Conservation (phyloP, 23 tunicate genomes). For the Pegea sp. region DNA sequence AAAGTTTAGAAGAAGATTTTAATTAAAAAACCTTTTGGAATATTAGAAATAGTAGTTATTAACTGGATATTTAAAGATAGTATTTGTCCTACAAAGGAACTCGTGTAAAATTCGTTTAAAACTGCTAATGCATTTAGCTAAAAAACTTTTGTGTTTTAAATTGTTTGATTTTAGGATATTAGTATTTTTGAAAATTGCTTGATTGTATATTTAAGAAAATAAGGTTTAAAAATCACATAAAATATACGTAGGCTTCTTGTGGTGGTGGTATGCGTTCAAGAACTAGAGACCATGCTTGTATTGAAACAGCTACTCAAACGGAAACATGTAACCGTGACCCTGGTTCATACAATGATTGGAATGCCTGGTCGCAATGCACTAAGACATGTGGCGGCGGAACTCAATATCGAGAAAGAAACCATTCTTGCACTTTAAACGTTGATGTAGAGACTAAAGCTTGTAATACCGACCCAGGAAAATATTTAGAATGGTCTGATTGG, state of each 20-base stretch:
- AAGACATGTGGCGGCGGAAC: slow-evolving; percentile 75
- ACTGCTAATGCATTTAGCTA: no score
- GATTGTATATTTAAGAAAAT: no score
- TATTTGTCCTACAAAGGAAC: no score
- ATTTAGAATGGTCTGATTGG: slow-evolving; percentile 32
- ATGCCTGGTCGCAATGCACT: slow-evolving; percentile 26
- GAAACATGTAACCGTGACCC: slow-evolving; percentile 51
- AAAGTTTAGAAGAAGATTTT: no score
- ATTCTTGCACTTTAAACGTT: slow-evolving; percentile 37
- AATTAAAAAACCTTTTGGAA: no score
- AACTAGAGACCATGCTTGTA: slow-evolving; percentile 45
- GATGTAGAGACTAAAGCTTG: slow-evolving; percentile 27
- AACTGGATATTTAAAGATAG: no score
- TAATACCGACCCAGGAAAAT: slow-evolving; percentile 38
- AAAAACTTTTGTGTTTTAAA: no score
- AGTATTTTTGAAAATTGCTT: no score
- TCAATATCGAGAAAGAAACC: slow-evolving; percentile 27
- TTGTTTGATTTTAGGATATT: no score
- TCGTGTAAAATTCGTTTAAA: no score
- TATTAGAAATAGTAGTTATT: no score
- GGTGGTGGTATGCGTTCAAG: slow-evolving; percentile 58
- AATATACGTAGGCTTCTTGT: slow-evolving; percentile 44
- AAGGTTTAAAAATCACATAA: no score
- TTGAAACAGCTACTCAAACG: slow-evolving; percentile 15
- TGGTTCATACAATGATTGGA: slow-evolving; percentile 47